These are phyloP conservation scores for Liopterus haemorrhoidalis DNA, from an alignment of 2,888 invertebrate genomes.

Conservation along the genomic window DNA sequence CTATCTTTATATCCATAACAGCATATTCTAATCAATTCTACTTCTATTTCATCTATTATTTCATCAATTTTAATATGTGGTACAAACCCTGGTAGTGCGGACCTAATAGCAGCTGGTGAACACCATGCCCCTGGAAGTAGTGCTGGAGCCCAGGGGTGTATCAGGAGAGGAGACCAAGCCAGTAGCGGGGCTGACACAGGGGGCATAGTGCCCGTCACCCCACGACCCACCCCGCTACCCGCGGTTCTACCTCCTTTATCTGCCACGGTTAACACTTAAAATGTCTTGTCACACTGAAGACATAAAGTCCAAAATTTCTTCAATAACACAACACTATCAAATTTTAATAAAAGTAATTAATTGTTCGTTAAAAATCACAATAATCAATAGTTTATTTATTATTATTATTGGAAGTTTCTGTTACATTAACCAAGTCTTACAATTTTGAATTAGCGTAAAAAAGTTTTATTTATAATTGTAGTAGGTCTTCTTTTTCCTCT, in stretches of 20 bases:
- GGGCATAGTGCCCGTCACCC: conserved; percentile 29
- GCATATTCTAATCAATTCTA: conserved; percentile 3
- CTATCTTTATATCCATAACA: neutral
- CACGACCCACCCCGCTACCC: conserved; percentile 24
- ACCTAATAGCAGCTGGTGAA: conserved; percentile 58
- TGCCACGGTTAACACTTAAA: conserved; percentile 23
- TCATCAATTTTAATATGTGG: conserved; percentile 3
- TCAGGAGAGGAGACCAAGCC: conserved; percentile 68
- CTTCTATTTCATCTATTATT: conserved; percentile 2
- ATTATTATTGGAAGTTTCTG: too few relatives aligned
- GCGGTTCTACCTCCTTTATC: conserved; percentile 29
- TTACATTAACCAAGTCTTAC: too few relatives aligned
- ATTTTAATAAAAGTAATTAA: too few relatives aligned
- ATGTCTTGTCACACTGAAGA: too few relatives aligned
- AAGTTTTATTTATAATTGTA: too few relatives aligned
- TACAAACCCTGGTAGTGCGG: conserved; percentile 69
- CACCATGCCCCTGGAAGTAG: conserved; percentile 63
- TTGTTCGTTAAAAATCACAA: too few relatives aligned
- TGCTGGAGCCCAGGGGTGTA: conserved; percentile 71
- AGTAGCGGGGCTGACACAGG: conserved; percentile 52
- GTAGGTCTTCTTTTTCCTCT: too few relatives aligned
- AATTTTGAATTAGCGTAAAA: too few relatives aligned
- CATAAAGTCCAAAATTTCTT: too few relatives aligned
- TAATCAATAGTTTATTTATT: too few relatives aligned
- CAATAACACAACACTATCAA: too few relatives aligned